These are phyloP conservation scores for Daktulosphaira vitifoliae DNA, from an alignment of 1,140 invertebrate species.

Conservation along the genomic window DNA sequence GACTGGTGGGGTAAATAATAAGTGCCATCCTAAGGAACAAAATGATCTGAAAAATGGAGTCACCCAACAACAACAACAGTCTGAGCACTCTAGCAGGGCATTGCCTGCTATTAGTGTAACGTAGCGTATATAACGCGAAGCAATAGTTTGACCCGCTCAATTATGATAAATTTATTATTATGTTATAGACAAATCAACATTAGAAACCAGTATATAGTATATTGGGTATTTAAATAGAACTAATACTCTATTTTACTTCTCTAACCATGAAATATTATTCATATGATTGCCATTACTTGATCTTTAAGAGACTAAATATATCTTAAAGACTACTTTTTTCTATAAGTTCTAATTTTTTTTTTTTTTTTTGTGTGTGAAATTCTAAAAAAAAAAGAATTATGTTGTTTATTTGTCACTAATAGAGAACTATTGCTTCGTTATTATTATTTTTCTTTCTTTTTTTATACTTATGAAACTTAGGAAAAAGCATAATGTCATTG, in stretches of 20 bases:
- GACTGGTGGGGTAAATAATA: conserved; percentile 48
- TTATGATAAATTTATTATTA: background rate
- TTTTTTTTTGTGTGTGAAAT: background rate
- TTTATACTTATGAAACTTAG: no score
- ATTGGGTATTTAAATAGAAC: no score
- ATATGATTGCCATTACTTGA: conserved; percentile 16
- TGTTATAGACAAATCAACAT: no score
- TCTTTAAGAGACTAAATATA: conserved; percentile 1
- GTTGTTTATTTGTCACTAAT: conserved; percentile 9
- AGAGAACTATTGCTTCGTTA: background rate
- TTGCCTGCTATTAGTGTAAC: conserved; percentile 24
- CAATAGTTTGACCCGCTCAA: conserved; percentile 4
- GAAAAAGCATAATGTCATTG: no score
- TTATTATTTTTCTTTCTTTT: background rate
- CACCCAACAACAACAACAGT: background rate
- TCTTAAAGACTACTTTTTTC: conserved; percentile 21
- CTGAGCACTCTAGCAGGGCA: conserved; percentile 12
- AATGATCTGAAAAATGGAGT: no score
- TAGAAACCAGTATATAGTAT: no score
- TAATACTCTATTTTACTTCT: background rate
- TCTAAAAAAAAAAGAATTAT: background rate
- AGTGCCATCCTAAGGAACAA: conserved; percentile 42
- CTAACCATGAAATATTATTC: conserved; percentile 6
- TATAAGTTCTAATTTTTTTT: conserved; percentile 12
- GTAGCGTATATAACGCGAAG: conserved; percentile 1